phyloP scores from a whole-genome alignment of 2,797 vertebrate genomes.

The Neostethus bicornis region DNA sequence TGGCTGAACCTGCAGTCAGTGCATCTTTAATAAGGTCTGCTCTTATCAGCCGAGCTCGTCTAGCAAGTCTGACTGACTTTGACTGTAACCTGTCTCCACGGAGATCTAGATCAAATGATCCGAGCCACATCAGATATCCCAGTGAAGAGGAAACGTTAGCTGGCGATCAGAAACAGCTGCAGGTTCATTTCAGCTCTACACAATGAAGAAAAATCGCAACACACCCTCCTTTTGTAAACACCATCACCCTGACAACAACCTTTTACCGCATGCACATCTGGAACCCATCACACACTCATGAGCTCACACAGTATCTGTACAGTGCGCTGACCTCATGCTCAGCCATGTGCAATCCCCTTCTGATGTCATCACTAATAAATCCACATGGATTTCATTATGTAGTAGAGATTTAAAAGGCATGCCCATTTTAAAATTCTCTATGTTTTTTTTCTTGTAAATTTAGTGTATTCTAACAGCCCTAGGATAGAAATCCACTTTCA shows the following conservation, averaged over 20 bases:
- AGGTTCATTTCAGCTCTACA: not conserved
- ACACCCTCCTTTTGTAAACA: slow-evolving; percentile 1
- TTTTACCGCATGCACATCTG: slow-evolving; percentile 34
- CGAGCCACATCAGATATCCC: not conserved
- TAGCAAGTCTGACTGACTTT: not conserved
- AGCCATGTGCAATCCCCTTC: slow-evolving; percentile 20
- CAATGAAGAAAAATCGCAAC: not conserved
- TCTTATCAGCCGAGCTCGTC: not conserved
- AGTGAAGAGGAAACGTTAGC: not conserved
- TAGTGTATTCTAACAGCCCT: not conserved
- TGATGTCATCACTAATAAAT: not conserved
- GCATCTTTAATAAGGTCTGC: not conserved
- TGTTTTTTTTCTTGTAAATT: not conserved
- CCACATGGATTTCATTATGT: not conserved
- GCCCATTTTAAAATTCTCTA: not conserved
- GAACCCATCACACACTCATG: slow-evolving; percentile 25
- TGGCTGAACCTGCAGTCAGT: not conserved
- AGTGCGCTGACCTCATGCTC: slow-evolving; percentile 43
- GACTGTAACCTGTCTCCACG: not conserved
- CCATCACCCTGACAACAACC: slow-evolving; percentile 9
- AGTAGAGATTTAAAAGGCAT: not conserved
- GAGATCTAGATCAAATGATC: not conserved
- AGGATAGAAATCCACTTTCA: not conserved
- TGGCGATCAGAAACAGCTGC: slow-evolving; percentile 11
- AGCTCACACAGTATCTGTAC: not conserved